Evolutionary conservation across 2,888 invertebrate species (phyloP), one percentile per base, ranked within the genome.

Genomic region (Teleogryllus oceanicus): DNA sequence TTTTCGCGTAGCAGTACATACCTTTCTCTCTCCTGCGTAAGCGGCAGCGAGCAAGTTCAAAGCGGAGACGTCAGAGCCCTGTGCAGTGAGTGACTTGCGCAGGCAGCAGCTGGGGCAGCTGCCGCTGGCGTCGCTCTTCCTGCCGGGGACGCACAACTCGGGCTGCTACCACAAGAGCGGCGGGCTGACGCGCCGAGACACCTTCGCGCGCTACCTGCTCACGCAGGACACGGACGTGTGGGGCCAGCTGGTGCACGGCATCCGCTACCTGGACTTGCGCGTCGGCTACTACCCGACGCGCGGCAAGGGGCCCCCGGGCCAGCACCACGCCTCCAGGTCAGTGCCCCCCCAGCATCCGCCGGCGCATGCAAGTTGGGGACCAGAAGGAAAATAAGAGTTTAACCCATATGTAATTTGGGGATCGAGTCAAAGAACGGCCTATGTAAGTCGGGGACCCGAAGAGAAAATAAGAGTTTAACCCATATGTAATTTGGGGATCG

Each of bases 201-300:
- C 87, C 87, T 85, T 86, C 78, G 85, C 86, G 76, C 83, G 85
- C 18, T 90, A 89, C 83, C 85, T 90, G 50, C 85, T 89, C 79
- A 91, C 92, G 75, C 96, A 96, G 86, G 94, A 95, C 85, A 91
- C 94, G 81, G 92, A 92, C 84, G 89, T 96, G 78, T 95, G 94
- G 93, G 91, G 92, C 0, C 96, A 96, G 85, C 89, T 96, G n/a
- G 92, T 94, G 0, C 93, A 94, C 85, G 96, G 96, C 79, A 92
- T 95, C 84, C 89, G 96, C 85, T 95, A 94, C 87, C 88, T 96
- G 78, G 95, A 96, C 86, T 90, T 96, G 80, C 91, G 95, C 84
- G 90, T 96, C 82, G 94, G 94, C 82, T 94, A 91, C 87, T 93
- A 91, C 83, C 85, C 86, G 83, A 49, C 78, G 18, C 50, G 77